A percentile compares a stretch with the other conserved stretches of the same genome.
Conservation (phyloP, 2,797 vertebrate species). For the Vespertilio murinus region DNA sequence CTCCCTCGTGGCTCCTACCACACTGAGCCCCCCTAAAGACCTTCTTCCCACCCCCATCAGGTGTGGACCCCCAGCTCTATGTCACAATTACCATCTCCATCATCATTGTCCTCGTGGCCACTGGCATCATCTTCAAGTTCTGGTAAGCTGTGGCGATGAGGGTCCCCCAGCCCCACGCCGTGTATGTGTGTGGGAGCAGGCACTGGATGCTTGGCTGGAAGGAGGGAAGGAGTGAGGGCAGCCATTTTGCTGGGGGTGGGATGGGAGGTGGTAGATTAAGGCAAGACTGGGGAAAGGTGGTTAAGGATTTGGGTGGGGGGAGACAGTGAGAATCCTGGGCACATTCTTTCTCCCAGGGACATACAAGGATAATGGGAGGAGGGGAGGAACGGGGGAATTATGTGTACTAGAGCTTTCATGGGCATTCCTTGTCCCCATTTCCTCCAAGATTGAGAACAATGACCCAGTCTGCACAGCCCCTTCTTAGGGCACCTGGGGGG, state of each 20-base stretch:
- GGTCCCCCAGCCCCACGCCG: no score
- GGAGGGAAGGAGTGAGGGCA: neutral
- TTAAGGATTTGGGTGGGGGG: neutral
- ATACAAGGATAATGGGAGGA: neutral
- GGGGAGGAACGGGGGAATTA: neutral
- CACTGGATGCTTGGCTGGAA: neutral
- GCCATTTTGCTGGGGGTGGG: neutral
- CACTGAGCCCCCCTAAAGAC: neutral
- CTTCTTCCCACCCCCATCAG: slow-evolving; percentile 68
- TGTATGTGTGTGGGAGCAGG: no score
- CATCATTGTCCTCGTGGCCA: slow-evolving; percentile 87
- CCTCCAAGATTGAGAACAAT: neutral
- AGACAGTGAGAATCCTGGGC: neutral
- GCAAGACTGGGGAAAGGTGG: neutral
- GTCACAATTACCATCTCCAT: slow-evolving; percentile 88
- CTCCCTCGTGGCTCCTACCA: neutral
- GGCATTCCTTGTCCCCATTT: neutral
- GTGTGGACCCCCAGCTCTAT: slow-evolving; percentile 87
- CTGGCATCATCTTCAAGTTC: slow-evolving; percentile 89
- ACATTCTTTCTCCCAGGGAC: neutral
- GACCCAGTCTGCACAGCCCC: neutral
- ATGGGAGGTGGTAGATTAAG: neutral
- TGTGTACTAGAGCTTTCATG: neutral
- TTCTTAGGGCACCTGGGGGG: slow-evolving; percentile 9
- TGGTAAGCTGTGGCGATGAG: slow-evolving; percentile 81